Base-by-base conservation (phyloP, 2,888 invertebrate species). In the Pristionchus exspectatus region DNA sequence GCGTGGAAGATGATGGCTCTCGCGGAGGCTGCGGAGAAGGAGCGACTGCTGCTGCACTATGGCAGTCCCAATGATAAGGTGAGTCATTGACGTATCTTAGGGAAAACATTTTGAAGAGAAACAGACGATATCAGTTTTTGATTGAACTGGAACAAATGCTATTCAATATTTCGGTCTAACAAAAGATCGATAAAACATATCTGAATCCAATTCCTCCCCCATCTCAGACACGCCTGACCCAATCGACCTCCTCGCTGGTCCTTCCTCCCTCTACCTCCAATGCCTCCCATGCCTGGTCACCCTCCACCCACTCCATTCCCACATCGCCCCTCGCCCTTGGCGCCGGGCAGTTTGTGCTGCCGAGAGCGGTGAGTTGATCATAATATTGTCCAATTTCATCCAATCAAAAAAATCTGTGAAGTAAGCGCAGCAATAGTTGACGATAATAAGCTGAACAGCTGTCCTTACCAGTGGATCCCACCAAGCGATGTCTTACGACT, bases 1-100 rank as follows among this genome's bases (percentile, higher is more conserved):
- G 87, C 87, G 14, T 74, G 74, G 74, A 88, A 88, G 87, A 88
- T 88, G 87, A 88, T 88, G 87, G 87, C 44, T 14, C 74, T 88
- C 30, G 87, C 87, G 56, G 50, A 88, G 27, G 87, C 74, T 10
- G 87, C 87, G 5, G 87, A 88, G 87, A 72, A 56, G 87, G 87
- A 88, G 33, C 72, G 87, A 56, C 87, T 88, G 54, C 24, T 88
- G 74, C 33, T 33, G 56, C 56, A 69, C 9, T 50, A 86, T 66
- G 30, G 24, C 27, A 56, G 50, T 16, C 87, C 87, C 1, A 69
- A 66, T 27, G 5, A 44, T n/a, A 66, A 38, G 44, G 87, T 87
- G 21, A 69, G 69, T n/a, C n/a, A n/a, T n/a, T n/a, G n/a, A n/a
- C n/a, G n/a, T n/a, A n/a, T n/a, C n/a, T n/a, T n/a, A n/a, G n/a